A percentile compares a stretch with the other conserved stretches of the same genome.
Conservation (phyloP, 2,888 invertebrate genomes). For the Drosophila melanocephala region DNA sequence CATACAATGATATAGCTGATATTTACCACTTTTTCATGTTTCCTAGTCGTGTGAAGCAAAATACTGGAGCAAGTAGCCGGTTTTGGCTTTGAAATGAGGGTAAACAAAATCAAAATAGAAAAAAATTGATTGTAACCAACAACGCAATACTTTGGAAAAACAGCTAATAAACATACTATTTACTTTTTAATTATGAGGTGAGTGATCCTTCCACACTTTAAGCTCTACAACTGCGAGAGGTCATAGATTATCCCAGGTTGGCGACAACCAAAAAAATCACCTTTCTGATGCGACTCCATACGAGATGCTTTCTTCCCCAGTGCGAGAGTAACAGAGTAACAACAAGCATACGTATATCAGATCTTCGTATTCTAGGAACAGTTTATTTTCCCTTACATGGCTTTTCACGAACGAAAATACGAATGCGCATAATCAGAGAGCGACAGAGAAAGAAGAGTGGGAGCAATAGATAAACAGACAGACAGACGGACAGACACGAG, state of each 20-base stretch:
- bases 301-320: neutral
- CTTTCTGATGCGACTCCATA: neutral
- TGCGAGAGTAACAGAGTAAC: neutral
- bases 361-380: neutral
- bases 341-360: neutral
- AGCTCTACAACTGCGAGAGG: no score
- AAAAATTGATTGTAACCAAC: neutral
- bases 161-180: neutral
- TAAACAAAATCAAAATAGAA: neutral
- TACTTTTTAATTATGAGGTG: neutral
- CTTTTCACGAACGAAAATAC: slow-evolving; percentile 1
- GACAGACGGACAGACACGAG: slow-evolving; percentile 27
- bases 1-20: neutral
- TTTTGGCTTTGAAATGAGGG: slow-evolving; percentile 5
- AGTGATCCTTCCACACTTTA: neutral
- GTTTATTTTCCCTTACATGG: slow-evolving; percentile 1
- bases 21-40: neutral
- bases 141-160: neutral
- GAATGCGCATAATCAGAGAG: slow-evolving; percentile 25
- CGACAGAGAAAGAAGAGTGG: slow-evolving; percentile 12
- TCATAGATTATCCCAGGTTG: neutral
- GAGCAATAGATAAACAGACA: slow-evolving; percentile 38
- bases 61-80: slow-evolving; percentile 12
- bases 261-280: neutral
- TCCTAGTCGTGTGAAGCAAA: neutral